Conservation (phyloP, 1,140 invertebrate genomes). For the Physella acuta region DNA sequence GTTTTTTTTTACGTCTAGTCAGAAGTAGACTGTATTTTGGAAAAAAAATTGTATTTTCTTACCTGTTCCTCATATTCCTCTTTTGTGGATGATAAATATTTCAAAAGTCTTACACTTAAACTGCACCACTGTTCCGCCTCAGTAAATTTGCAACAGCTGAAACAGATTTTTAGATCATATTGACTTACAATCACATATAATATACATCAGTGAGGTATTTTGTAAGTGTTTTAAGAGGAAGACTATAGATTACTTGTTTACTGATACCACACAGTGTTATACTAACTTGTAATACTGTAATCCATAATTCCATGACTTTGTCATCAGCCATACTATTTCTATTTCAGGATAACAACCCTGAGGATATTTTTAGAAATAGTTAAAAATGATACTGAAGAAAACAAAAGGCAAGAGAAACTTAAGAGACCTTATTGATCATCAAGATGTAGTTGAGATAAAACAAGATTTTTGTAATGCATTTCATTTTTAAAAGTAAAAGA, state of each 20-base stretch:
- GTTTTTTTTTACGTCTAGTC: not conserved
- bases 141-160: slow-evolving; percentile 12
- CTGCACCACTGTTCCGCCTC: slow-evolving; percentile 54
- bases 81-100: slow-evolving; percentile 40
- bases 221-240: no score
- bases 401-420: no score
- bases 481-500: no score
- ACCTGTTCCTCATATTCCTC: slow-evolving; percentile 51
- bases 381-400: no score
- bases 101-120: slow-evolving; percentile 46
- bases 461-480: no score
- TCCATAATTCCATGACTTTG: slow-evolving; percentile 57
- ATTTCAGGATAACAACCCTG: slow-evolving; percentile 52
- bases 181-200: not conserved
- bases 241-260: no score
- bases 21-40: not conserved
- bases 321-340: slow-evolving; percentile 56
- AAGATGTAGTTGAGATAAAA: no score
- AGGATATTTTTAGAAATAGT: no score
- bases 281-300: slow-evolving; percentile 51
- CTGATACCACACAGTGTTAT: no score
- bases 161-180: not conserved
- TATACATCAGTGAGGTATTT: not conserved
- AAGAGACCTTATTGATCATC: no score
- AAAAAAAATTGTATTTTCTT: not conserved